Evolutionary conservation across 1,140 invertebrate species (phyloP), one percentile per base, ranked within the genome.

Genomic region (Eumeta japonica): DNA sequence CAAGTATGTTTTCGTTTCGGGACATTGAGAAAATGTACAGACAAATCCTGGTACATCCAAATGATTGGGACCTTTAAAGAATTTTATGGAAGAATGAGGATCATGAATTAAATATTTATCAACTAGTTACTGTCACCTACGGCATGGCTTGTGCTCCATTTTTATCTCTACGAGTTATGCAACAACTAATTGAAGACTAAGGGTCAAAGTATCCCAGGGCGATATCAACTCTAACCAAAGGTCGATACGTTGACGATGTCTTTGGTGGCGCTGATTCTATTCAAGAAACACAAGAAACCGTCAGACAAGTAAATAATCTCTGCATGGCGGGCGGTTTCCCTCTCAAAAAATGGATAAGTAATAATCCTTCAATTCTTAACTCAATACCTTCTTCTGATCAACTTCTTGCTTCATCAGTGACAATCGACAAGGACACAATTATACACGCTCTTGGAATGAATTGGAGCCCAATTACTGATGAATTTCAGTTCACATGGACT

Each of bases 131-230:
- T 10, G 28, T 56, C n/a, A 54, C 50, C n/a, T 64, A 48, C 43
- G 52, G 61, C 28, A 52, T 54, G 14, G 30, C 45, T 18, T 35
- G 39, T 17, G 51, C 57, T 0, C 56, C 57, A 4, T 66, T 43
- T 37, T 28, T 62, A 4, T 56, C 60, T 0, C 47, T 55, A 18
- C 50, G 53, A 20, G 43, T 45, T 7, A 16, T 72, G 4, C 30
- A 54, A 17, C 35, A 61, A 34, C 16, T 68, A 3, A 56, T 55
- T 2, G 12, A 37, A 0, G 49, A 56, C 13, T 48, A 55, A 24
- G 9, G 19, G 10, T 2, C 33, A 0, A 5, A 43, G 0, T 61
- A 48, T 36, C 57, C 53, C 4, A 7, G 28, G 1, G 50, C 35
- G 7, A 16, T 16, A 16, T 3, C 13, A 34, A 34, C 11, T 17